Evolutionary conservation across 1,140 invertebrate genomes (phyloP).

Genomic region (Neodiprion fabricii): DNA sequence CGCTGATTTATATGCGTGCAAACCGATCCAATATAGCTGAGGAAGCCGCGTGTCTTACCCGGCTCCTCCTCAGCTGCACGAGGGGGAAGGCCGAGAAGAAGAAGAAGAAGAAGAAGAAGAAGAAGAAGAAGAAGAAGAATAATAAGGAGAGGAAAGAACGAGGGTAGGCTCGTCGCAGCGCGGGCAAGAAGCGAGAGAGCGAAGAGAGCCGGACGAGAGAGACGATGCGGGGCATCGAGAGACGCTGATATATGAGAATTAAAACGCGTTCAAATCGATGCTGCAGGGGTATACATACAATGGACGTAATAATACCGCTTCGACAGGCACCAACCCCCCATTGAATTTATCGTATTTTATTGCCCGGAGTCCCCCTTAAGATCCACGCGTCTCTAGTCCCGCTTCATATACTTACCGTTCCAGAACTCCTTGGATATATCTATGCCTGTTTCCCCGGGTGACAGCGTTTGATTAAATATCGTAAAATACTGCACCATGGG

Average conservation of each 20-base stretch:
- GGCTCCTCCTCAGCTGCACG: too few species aligned
- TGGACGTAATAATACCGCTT: neutral
- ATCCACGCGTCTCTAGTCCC: too few species aligned
- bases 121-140: too few species aligned
- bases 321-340: neutral
- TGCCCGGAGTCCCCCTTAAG: neutral
- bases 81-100: conserved; percentile 11
- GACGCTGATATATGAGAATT: conserved; percentile 3
- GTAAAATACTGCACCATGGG: too few species aligned
- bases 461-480: too few species aligned
- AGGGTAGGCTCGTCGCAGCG: conserved; percentile 11
- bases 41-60: too few species aligned
- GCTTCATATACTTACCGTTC: too few species aligned
- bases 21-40: conserved; percentile 2
- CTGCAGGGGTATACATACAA: neutral
- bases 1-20: conserved; percentile 7
- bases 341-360: conserved; percentile 6
- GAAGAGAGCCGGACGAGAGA: neutral
- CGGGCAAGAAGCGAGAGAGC: neutral
- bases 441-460: too few species aligned
- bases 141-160: conserved; percentile 7
- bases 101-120: conserved; percentile 17
- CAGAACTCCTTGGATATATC: too few species aligned
- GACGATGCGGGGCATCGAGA: neutral
- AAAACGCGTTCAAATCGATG: neutral